Evolutionary conservation across 2,113 vertebrate genomes (phyloP).

Genomic region (Heterotilapia buettikoferi): DNA sequence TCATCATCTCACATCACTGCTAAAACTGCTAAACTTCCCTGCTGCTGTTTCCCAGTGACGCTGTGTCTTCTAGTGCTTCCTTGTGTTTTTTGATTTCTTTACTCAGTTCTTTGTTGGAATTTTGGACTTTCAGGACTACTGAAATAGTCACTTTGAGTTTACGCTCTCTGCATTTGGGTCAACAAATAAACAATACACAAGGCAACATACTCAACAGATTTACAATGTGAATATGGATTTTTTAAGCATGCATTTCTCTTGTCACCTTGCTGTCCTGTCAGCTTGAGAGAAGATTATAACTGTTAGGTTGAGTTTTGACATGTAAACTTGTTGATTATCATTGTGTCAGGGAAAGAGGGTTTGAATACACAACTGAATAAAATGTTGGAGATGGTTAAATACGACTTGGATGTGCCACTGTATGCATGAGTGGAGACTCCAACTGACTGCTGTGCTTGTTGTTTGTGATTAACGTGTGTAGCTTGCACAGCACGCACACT

Average conservation of each 20-base stretch:
- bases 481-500: neutral
- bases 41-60: neutral
- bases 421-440: neutral
- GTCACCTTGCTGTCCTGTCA: neutral
- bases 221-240: neutral
- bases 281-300: neutral
- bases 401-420: neutral
- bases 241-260: neutral
- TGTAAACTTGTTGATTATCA: neutral
- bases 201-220: neutral
- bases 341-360: neutral
- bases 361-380: neutral
- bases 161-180: neutral
- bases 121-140: neutral
- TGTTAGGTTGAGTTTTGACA: neutral
- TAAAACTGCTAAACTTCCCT: neutral
- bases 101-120: neutral
- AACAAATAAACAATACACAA: neutral
- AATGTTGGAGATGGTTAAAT: neutral
- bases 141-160: neutral
- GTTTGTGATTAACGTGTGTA: neutral
- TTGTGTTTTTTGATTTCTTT: neutral
- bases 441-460: neutral
- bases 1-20: neutral
- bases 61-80: neutral